Conservation (phyloP, 2,797 vertebrate species). For the Acanthiza pusilla region DNA sequence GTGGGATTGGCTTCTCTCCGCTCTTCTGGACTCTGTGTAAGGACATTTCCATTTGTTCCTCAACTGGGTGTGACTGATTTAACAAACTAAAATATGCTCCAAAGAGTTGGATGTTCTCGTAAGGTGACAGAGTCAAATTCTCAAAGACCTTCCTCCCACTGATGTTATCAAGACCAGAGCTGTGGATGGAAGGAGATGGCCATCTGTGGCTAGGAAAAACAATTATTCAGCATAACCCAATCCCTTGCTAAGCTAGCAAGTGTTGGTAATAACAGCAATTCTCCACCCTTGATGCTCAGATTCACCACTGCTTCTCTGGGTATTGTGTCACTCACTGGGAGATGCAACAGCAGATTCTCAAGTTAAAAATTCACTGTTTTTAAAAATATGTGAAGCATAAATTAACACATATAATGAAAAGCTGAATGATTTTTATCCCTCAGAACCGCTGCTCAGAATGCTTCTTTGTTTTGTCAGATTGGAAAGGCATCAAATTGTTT, state of each 20-base stretch:
- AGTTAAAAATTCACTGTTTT: background rate
- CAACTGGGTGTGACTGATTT: background rate
- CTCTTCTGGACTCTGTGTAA: background rate
- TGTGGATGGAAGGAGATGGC: background rate
- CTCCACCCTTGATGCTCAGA: background rate
- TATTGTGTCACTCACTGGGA: background rate
- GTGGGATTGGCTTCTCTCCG: background rate
- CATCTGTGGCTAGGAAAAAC: background rate
- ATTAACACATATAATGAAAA: slow-evolving; percentile 23
- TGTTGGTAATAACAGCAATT: background rate
- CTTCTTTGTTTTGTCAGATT: slow-evolving; percentile 44
- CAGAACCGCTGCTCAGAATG: background rate
- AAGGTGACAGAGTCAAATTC: background rate
- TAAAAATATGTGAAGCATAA: slow-evolving; percentile 13
- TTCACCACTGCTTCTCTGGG: background rate
- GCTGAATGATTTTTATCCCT: background rate
- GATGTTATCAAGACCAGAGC: background rate
- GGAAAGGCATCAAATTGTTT: slow-evolving; percentile 43
- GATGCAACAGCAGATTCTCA: background rate
- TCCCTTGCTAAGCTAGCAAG: background rate
- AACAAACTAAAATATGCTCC: background rate
- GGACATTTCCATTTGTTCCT: background rate
- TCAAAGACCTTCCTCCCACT: background rate
- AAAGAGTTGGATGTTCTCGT: background rate
- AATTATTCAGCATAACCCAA: background rate